Conservation (phyloP, 2,888 invertebrate genomes). For the Tribolium freemani region DNA sequence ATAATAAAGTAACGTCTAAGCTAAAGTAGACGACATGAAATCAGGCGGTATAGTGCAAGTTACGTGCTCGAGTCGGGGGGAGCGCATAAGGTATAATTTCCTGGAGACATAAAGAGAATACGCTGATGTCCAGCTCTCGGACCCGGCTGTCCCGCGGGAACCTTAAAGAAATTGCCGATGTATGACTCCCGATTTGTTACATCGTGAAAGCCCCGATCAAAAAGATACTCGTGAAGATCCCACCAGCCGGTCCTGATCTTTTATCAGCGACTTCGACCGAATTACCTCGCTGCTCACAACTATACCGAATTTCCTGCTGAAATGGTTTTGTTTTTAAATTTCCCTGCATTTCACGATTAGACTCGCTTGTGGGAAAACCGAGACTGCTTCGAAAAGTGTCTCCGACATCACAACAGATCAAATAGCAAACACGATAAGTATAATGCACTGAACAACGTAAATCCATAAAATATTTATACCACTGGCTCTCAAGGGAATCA, state of each 20-base stretch:
- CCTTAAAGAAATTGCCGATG: conserved; percentile 69
- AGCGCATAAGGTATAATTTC: conserved; percentile 68
- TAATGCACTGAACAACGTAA: conserved; percentile 69
- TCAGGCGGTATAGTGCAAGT: conserved; percentile 59
- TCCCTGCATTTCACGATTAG: conserved; percentile 31
- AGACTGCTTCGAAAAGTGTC: conserved; percentile 54
- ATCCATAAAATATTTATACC: conserved; percentile 69
- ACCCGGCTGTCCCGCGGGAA: conserved; percentile 62
- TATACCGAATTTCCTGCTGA: conserved; percentile 21
- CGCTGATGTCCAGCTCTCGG: conserved; percentile 66
- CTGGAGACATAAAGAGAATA: conserved; percentile 68
- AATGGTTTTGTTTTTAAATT: conserved; percentile 30
- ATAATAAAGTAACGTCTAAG: conserved; percentile 48
- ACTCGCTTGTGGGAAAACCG: conserved; percentile 43
- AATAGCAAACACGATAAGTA: conserved; percentile 68
- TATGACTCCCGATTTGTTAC: conserved; percentile 67
- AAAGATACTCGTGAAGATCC: conserved; percentile 52
- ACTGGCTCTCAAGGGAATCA: conserved; percentile 64
- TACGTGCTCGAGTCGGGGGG: conserved; percentile 57
- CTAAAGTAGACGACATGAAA: conserved; percentile 54
- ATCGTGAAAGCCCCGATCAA: conserved; percentile 61
- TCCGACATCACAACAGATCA: conserved; percentile 63
- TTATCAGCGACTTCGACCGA: conserved; percentile 33
- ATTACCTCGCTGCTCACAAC: conserved; percentile 26
- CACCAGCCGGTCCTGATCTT: conserved; percentile 35